Evolutionary conservation across 2,888 invertebrate genomes (phyloP).

Genomic region (Machimus atricapillus): DNA sequence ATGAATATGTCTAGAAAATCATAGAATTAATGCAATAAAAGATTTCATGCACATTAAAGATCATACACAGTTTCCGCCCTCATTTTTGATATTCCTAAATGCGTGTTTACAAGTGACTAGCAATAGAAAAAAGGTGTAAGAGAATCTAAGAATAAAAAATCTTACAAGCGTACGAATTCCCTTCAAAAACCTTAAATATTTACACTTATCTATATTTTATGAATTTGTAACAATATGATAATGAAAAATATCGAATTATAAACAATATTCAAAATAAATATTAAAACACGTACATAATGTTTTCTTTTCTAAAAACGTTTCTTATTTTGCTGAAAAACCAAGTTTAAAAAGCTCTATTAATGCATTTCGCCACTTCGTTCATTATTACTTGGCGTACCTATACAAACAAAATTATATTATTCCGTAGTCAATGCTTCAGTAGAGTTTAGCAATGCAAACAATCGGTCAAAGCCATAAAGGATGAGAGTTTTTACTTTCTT

Average conservation of each 20-base stretch:
- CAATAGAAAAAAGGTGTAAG: not conserved
- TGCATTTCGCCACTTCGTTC: not conserved
- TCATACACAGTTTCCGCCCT: slow-evolving; percentile 31
- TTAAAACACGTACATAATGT: not conserved
- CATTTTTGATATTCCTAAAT: slow-evolving; percentile 40
- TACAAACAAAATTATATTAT: no score
- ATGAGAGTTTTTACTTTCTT: no score
- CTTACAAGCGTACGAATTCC: not conserved
- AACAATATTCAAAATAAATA: slow-evolving; percentile 37
- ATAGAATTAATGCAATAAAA: not conserved
- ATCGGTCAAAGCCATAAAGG: no score
- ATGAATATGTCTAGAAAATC: not conserved
- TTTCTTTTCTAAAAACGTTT: not conserved
- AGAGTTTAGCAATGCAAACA: no score
- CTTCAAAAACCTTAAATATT: slow-evolving; percentile 27
- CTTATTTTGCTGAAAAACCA: no score
- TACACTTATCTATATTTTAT: slow-evolving; percentile 38
- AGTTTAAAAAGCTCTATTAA: no score
- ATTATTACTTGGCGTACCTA: no score
- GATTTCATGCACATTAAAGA: slow-evolving; percentile 29
- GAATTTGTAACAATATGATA: slow-evolving; percentile 33
- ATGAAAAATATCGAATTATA: slow-evolving; percentile 22
- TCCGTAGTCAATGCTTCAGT: no score
- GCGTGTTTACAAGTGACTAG: slow-evolving; percentile 30
- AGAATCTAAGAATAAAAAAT: not conserved